phyloP scores from a whole-genome alignment of 1,140 invertebrate species.

The Saccostrea echinata region DNA sequence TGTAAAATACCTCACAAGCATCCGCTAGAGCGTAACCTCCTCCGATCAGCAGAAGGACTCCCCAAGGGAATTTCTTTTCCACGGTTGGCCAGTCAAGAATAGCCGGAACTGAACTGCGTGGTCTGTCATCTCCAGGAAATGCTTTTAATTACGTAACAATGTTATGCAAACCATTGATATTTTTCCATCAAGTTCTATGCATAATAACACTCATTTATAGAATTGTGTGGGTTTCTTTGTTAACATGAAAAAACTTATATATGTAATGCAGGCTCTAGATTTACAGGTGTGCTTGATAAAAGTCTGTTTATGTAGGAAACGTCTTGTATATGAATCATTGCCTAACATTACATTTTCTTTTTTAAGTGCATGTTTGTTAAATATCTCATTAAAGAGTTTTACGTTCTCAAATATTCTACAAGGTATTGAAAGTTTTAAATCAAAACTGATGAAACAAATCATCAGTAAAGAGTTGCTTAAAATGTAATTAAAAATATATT shows the following conservation, averaged over 20 bases:
- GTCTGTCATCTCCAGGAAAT: slow-evolving; percentile 42
- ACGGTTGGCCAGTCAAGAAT: slow-evolving; percentile 77
- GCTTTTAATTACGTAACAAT: not conserved
- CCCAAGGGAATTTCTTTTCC: slow-evolving; percentile 79
- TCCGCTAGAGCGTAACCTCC: slow-evolving; percentile 90
- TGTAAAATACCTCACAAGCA: slow-evolving; percentile 53
- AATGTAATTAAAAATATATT: no score
- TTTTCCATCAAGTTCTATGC: not conserved
- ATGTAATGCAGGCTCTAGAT: no score
- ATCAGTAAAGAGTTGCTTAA: no score
- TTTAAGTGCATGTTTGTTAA: no score
- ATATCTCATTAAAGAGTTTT: no score
- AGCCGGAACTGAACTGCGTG: slow-evolving; percentile 43
- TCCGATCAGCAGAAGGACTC: slow-evolving; percentile 82
- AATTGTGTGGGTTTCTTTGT: no score
- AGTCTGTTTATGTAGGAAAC: no score
- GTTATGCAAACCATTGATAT: not conserved
- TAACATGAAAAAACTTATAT: no score
- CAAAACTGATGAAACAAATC: no score
- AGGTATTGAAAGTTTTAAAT: not conserved
- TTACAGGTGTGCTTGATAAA: no score
- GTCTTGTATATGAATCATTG: no score
- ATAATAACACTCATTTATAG: not conserved
- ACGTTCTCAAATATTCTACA: not conserved
- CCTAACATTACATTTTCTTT: no score